A percentile compares a stretch with the other conserved stretches of the same genome.
Evolutionary conservation across 2,888 invertebrate species (phyloP).

Genomic region (Scaptomyza reducta): DNA sequence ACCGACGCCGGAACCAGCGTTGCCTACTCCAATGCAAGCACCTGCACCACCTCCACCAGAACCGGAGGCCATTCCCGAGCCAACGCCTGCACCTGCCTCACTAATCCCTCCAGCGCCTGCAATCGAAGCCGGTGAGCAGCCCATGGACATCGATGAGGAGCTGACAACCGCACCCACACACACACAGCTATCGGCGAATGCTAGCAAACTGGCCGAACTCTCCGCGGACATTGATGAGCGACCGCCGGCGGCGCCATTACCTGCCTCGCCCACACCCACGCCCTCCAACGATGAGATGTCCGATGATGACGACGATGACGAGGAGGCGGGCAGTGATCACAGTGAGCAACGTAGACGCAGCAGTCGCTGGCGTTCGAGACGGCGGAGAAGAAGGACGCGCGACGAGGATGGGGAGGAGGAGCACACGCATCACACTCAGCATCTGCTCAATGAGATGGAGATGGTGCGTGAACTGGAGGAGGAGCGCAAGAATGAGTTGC

Average conservation of each 20-base stretch:
- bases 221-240: constrained; percentile 76
- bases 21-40: constrained; percentile 6
- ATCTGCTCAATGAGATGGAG: constrained; percentile 81
- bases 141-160: constrained; percentile 82
- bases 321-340: constrained; percentile 49
- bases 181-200: constrained; percentile 65
- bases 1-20: neutral
- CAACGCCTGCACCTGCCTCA: constrained; percentile 42
- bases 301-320: constrained; percentile 4
- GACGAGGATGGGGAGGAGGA: constrained; percentile 72
- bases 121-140: constrained; percentile 74
- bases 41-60: constrained; percentile 2
- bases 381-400: constrained; percentile 54
- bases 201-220: constrained; percentile 66
- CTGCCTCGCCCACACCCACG: constrained; percentile 76
- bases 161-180: constrained; percentile 78
- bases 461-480: constrained; percentile 78
- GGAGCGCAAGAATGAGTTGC: constrained; percentile 75
- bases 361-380: constrained; percentile 53
- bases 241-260: constrained; percentile 81
- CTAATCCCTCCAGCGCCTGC: constrained; percentile 1
- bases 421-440: constrained; percentile 81
- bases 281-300: constrained; percentile 73
- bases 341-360: constrained; percentile 54
- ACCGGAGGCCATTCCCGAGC: constrained; percentile 58